These are phyloP conservation scores for Campylomormyrus numenius DNA, from an alignment of 2,113 vertebrate genomes.

Conservation along the genomic window DNA sequence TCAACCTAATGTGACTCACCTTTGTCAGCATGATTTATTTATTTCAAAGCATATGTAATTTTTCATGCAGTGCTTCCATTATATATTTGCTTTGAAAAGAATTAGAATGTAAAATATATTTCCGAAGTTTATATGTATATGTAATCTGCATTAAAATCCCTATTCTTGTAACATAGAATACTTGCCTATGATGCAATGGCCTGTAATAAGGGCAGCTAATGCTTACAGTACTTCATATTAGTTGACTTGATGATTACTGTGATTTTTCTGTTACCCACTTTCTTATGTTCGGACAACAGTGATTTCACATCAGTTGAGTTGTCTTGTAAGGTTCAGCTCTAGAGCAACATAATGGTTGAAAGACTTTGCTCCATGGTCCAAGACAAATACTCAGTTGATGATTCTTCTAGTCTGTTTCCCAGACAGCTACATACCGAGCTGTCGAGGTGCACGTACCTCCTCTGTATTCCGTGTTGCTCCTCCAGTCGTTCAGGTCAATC, in stretches of 20 bases:
- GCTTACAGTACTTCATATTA: background rate
- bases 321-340: background rate
- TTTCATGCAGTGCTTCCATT: background rate
- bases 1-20: background rate
- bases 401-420: background rate
- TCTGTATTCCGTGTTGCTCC: slow-evolving; percentile 91
- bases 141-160: background rate
- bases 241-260: background rate
- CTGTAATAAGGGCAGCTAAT: background rate
- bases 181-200: background rate
- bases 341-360: background rate
- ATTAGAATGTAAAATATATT: background rate
- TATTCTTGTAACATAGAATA: background rate
- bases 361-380: background rate
- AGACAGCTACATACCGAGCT: background rate
- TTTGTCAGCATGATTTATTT: background rate
- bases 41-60: background rate
- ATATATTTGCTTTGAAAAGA: background rate
- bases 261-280: background rate
- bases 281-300: background rate
- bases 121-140: background rate
- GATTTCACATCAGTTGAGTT: background rate
- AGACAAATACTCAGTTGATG: background rate
- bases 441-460: slow-evolving; percentile 67
- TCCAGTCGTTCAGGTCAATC: slow-evolving; percentile 92